Conservation (phyloP, 2,888 invertebrate genomes). For the Drosophila basisetae region DNA sequence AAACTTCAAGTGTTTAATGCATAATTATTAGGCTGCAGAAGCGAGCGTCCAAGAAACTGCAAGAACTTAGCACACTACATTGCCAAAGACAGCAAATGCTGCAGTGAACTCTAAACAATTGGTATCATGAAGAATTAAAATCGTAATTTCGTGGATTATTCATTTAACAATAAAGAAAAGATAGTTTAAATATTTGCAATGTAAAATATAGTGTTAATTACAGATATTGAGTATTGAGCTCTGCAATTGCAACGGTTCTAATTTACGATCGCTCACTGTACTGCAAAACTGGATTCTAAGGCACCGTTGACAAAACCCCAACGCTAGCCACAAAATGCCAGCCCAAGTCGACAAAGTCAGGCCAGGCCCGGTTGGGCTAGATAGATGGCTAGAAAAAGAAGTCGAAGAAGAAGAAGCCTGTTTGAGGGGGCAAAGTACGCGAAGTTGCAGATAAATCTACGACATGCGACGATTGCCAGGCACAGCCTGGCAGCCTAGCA, state of each 20-base stretch:
- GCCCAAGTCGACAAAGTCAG: conserved; percentile 10
- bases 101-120: conserved; percentile 5
- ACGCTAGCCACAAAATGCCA: conserved; percentile 27
- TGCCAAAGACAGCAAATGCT: conserved; percentile 43
- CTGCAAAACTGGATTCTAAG: conserved; percentile 61
- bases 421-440: conserved; percentile 72
- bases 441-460: conserved; percentile 66
- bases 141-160: background rate
- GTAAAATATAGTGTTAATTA: background rate
- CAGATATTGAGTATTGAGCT: background rate
- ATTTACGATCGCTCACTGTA: conserved; percentile 8
- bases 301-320: conserved; percentile 71
- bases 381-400: conserved; percentile 32
- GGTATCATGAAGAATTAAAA: background rate
- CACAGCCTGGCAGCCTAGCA: conserved; percentile 15
- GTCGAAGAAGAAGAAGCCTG: conserved; percentile 44
- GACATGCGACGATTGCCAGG: conserved; percentile 26
- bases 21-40: conserved; percentile 62
- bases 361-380: conserved; percentile 12
- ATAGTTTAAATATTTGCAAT: background rate
- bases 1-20: conserved; percentile 76
- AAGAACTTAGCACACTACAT: conserved; percentile 10
- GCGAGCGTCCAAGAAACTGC: conserved; percentile 16
- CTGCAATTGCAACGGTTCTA: background rate
- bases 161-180: background rate